phyloP scores from a whole-genome alignment of 2,888 invertebrate species.

The Coecobrya sp. region DNA sequence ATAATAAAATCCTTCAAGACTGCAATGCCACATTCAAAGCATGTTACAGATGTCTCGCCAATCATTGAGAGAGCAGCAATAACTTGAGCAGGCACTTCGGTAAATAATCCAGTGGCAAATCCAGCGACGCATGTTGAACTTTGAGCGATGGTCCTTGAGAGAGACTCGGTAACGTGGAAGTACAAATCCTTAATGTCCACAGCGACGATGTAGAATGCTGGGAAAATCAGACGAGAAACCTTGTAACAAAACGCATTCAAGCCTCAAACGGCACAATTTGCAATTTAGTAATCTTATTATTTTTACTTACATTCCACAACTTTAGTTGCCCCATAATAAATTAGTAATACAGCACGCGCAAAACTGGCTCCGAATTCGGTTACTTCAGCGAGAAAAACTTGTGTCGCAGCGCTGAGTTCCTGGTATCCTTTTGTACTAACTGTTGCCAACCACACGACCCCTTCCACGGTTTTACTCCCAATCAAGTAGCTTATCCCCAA shows the following conservation, averaged over 20 bases:
- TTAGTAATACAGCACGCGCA: constrained; percentile 67
- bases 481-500: constrained; percentile 77
- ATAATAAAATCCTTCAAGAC: constrained; percentile 66
- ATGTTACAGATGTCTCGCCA: constrained; percentile 69
- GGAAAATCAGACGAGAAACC: constrained; percentile 40
- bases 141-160: constrained; percentile 58
- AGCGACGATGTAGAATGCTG: constrained; percentile 75
- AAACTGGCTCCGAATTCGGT: constrained; percentile 75
- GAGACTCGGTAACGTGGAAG: constrained; percentile 62
- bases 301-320: constrained; percentile 78
- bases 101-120: constrained; percentile 51
- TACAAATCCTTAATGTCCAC: constrained; percentile 73
- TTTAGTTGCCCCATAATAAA: constrained; percentile 74
- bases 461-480: constrained; percentile 71
- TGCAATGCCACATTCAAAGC: background rate
- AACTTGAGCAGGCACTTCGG: constrained; percentile 73
- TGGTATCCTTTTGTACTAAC: constrained; percentile 4
- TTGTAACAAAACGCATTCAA: background rate
- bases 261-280: background rate
- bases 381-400: constrained; percentile 62
- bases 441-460: constrained; percentile 6
- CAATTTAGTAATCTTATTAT: background rate
- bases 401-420: background rate
- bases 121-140: background rate
- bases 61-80: constrained; percentile 76